Percentiles rank a stretch among this genome's conserved stretches.
phyloP scores from a whole-genome alignment of 2,797 vertebrate genomes.

The Paratrypauchen microcephalus region DNA sequence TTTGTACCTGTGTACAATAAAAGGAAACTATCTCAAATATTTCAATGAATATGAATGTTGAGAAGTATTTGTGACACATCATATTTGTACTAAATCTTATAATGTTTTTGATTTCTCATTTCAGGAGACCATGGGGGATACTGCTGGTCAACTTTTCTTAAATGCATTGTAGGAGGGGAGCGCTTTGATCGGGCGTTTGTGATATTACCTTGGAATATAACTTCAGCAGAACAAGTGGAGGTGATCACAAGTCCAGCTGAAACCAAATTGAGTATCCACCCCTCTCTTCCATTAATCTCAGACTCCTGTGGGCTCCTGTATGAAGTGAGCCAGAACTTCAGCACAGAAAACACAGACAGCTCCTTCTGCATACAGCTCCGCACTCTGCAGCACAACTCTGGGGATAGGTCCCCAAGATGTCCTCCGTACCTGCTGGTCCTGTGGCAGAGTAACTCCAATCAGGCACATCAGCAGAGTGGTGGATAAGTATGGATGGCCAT shows the following conservation, averaged over 20 bases:
- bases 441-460: constrained; percentile 58
- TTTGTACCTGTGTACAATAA: neutral
- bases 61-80: neutral
- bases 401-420: constrained; percentile 55
- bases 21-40: neutral
- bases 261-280: constrained; percentile 24
- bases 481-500: constrained; percentile 21
- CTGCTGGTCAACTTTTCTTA: constrained; percentile 69
- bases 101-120: constrained; percentile 10
- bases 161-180: constrained; percentile 63
- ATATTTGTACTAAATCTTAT: neutral
- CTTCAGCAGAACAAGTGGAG: constrained; percentile 29
- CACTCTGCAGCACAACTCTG: constrained; percentile 18
- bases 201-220: constrained; percentile 63
- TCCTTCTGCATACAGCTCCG: constrained; percentile 63
- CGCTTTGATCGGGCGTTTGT: constrained; percentile 58
- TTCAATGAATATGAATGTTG: neutral
- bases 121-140: constrained; percentile 64
- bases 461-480: constrained; percentile 33
- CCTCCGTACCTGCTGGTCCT: constrained; percentile 71
- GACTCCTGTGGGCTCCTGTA: constrained; percentile 73
- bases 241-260: constrained; percentile 39
- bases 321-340: constrained; percentile 60
- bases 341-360: neutral
- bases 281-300: constrained; percentile 39